Conservation (phyloP, 2,113 vertebrate species). For the Phrynocephalus versicolor region DNA sequence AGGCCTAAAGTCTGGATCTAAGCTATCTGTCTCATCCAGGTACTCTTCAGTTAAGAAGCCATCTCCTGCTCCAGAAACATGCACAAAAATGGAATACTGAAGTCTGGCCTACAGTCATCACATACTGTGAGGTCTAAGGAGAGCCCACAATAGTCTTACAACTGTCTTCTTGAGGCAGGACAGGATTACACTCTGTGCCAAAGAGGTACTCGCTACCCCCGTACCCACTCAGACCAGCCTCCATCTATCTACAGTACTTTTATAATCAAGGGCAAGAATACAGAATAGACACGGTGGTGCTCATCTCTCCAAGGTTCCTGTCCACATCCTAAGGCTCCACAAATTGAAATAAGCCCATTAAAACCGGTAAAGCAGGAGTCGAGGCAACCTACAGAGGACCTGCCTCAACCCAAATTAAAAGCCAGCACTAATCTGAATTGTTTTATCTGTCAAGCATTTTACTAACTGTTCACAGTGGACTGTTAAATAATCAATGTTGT, state of each 20-base stretch:
- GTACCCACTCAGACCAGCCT: not conserved
- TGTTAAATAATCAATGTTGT: no score
- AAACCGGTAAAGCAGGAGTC: no score
- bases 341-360: not conserved
- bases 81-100: not conserved
- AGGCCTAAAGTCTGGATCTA: not conserved
- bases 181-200: not conserved
- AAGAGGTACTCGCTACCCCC: not conserved
- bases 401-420: no score
- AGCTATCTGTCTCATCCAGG: not conserved
- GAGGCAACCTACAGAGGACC: no score
- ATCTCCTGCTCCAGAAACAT: not conserved
- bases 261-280: not conserved
- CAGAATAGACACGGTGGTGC: no score
- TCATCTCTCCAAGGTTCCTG: not conserved
- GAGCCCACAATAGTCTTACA: not conserved
- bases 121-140: not conserved
- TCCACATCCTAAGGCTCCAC: not conserved
- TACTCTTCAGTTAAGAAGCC: not conserved
- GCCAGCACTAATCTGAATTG: no score
- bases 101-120: no score
- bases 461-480: no score
- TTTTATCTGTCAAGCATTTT: no score
- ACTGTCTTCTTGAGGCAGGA: not conserved
- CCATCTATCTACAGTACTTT: not conserved